These are phyloP conservation scores for Alosa sapidissima DNA, from an alignment of 2,797 vertebrate species.

Conservation along the genomic window DNA sequence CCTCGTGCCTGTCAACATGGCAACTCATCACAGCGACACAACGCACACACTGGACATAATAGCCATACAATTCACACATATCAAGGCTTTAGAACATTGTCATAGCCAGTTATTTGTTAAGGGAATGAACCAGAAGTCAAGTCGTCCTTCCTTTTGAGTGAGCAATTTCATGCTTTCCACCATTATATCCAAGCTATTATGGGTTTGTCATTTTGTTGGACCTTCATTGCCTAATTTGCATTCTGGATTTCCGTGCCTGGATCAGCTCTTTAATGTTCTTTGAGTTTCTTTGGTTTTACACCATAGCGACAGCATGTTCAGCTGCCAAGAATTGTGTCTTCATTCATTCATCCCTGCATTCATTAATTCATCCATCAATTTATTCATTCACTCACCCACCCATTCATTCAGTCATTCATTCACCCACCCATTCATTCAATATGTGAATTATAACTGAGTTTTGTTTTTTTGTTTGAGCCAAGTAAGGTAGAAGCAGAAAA, in stretches of 20 bases:
- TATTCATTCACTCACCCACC: background rate
- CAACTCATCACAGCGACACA: background rate
- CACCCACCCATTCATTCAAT: background rate
- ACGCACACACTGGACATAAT: background rate
- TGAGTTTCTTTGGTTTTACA: background rate
- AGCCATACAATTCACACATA: background rate
- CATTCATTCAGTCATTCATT: background rate
- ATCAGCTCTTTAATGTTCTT: background rate
- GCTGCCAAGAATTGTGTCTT: background rate
- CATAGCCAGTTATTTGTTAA: background rate
- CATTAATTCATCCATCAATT: background rate
- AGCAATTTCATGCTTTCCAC: background rate
- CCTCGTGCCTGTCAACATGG: constrained; percentile 9
- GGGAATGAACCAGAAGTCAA: background rate
- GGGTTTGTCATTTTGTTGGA: background rate
- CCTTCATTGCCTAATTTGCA: background rate
- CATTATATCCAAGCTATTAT: background rate
- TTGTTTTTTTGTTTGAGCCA: background rate
- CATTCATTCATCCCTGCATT: background rate
- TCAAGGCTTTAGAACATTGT: background rate
- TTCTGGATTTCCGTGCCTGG: background rate
- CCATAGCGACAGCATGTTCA: background rate
- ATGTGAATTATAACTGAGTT: background rate
- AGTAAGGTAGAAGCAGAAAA: background rate
- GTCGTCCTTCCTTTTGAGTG: background rate